Evolutionary conservation across 1,140 invertebrate species (phyloP), one percentile per base, ranked within the genome.

Genomic region (Holotrichia oblita): DNA sequence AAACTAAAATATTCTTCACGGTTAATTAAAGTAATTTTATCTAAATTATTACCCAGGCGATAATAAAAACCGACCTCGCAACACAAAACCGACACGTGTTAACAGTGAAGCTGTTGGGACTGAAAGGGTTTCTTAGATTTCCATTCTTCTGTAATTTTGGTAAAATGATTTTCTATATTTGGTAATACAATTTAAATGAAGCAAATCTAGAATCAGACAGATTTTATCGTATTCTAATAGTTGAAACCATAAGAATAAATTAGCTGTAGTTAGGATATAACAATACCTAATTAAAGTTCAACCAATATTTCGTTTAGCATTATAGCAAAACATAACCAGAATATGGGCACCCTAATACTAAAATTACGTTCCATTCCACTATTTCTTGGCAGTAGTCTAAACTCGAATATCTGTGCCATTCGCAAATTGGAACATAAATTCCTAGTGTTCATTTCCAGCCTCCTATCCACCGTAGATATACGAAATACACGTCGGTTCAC

Each of bases 371-470:
- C n/a, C 17, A 55, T 17, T 55, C 12, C 17, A 55, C 17, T 55
- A 55, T 55, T 55, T 55, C 48, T 55, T 55, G 48, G 17, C 17
- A 55, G 48, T 55, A 55, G 17, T 17, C 17, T 55, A 17, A 55
- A 17, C 48, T 55, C 14, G 48, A 55, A 17, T 55, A 55, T 55
- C 48, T 34, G 48, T 55, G 48, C 48, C 17, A 55, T 55, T 55
- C 48, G 14, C 14, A 55, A 55, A 55, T 55, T 55, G 48, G 48
- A 17, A 55, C n/a, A 55, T 55, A 55, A 55, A 55, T 55, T 55
- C 12, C 48, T n/a, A 17, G 17, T 17, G 48, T 17, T 55, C 48
- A 55, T 55, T 55, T 55, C 17, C 48, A 55, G 48, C 48, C 17
- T 55, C 48, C 48, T 55, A 17, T 55, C 48, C 7, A 34, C 12